Base-by-base conservation (phyloP, 2,888 invertebrate genomes). In the Sicus ferrugineus region DNA sequence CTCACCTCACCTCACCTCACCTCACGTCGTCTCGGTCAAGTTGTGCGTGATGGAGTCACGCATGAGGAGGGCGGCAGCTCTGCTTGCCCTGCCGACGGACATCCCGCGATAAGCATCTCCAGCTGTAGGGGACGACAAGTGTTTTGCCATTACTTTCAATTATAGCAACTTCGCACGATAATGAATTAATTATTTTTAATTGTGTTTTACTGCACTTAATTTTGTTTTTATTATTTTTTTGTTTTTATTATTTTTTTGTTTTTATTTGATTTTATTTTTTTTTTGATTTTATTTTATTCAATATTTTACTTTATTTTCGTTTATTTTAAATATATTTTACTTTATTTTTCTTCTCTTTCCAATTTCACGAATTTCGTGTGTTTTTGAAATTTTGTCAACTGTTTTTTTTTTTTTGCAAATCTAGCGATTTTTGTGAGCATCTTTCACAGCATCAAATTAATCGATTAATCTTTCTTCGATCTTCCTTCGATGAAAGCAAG, bases 391-490 rank as follows among this genome's bases (percentile, higher is more conserved):
- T n/a, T 46, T 5, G 9, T 11, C 3, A 19, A 46, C n/a, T 9
- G 19, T 5, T 34, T 34, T 46, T n/a, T n/a, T n/a, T n/a, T n/a
- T n/a, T n/a, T n/a, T n/a, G n/a, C n/a, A n/a, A n/a, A n/a, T n/a
- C n/a, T n/a, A n/a, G n/a, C n/a, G n/a, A n/a, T 34, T 34, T 34
- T 34, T 34, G 34, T 7, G 11, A 34, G 11, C 34, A 11, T 34
- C 34, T 34, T 7, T 7, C 34, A 34, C 34, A 11, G 34, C 34
- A 34, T 34, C 34, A 11, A 34, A 34, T 34, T 34, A 34, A 34
- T 54, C 54, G 62, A 62, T 62, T 28, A 38, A 61, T 61, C 61
- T 61, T 61, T 21, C 16, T n/a, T n/a, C n/a, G n/a, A n/a, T n/a
- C n/a, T n/a, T n/a, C n/a, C n/a, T n/a, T 61, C 61, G 42, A 42